Conservation (phyloP, 2,888 invertebrate genomes). For the Tenthredo notha region DNA sequence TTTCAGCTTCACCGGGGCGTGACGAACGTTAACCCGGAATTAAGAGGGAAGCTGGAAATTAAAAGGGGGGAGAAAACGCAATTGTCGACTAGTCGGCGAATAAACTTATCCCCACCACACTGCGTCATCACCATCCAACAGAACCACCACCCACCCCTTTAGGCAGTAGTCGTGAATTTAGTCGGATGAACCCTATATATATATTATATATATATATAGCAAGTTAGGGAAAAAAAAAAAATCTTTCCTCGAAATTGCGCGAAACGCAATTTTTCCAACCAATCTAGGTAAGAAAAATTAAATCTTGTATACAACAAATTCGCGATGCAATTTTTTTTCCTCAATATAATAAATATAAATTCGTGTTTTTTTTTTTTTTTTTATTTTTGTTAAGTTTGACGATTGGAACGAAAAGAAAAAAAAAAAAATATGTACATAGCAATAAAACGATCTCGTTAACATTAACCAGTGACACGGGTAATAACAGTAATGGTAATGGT, state of each 20-base stretch:
- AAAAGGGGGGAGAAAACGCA: constrained; percentile 37
- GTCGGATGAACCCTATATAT: not conserved
- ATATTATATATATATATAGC: too few relatives aligned
- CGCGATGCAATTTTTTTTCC: too few relatives aligned
- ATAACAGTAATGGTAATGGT: too few relatives aligned
- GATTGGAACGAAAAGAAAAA: too few relatives aligned
- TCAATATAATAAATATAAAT: not conserved
- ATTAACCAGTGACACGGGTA: too few relatives aligned
- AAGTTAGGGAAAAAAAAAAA: too few relatives aligned
- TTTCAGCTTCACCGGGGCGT: constrained; percentile 18
- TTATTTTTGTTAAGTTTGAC: not conserved
- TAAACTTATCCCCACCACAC: constrained; percentile 16
- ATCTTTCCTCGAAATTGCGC: not conserved
- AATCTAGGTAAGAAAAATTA: not conserved
- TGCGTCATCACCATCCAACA: not conserved
- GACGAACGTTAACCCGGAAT: constrained; percentile 42
- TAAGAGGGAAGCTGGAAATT: constrained; percentile 34
- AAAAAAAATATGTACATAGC: too few relatives aligned
- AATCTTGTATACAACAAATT: too few relatives aligned
- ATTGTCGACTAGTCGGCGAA: constrained; percentile 44
- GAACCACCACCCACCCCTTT: not conserved
- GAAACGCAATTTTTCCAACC: not conserved
- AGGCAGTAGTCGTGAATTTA: not conserved
- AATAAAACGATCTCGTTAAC: too few relatives aligned
- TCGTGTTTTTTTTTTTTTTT: not conserved